phyloP scores from a whole-genome alignment of 2,113 vertebrate genomes.

The Regulus satrapa region DNA sequence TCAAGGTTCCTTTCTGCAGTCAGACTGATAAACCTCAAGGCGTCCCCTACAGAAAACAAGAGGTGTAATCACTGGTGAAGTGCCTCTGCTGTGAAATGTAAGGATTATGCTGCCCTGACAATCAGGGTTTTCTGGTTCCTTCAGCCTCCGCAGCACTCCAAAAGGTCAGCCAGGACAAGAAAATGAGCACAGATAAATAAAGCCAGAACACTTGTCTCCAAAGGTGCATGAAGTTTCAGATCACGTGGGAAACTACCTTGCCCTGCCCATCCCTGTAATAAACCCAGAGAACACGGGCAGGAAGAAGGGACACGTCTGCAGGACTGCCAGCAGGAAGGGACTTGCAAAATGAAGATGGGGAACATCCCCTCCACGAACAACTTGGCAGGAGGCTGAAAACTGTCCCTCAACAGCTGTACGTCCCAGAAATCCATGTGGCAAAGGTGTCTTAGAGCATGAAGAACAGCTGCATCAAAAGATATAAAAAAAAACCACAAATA shows the following conservation, averaged over 20 bases:
- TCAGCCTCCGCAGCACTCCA: fast-evolving
- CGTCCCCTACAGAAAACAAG: neutral
- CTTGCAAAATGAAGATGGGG: neutral
- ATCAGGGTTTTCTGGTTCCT: neutral
- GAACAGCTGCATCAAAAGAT: neutral
- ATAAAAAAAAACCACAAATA: neutral
- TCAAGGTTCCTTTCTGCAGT: neutral
- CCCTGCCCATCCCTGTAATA: neutral
- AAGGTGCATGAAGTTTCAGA: neutral
- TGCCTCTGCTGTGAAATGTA: fast-evolving
- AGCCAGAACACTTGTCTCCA: neutral
- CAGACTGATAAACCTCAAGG: neutral
- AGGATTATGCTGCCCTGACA: neutral
- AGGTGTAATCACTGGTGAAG: neutral
- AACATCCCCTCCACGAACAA: neutral
- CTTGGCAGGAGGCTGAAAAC: neutral
- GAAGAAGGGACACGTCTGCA: neutral
- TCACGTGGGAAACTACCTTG: neutral
- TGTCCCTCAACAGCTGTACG: neutral
- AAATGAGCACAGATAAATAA: neutral
- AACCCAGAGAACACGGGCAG: neutral
- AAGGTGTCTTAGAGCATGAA: neutral
- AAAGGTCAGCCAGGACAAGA: neutral
- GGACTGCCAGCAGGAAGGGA: neutral
- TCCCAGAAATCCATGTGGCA: neutral